Conservation (phyloP, 2,888 invertebrate species). For the Seira ritae region DNA sequence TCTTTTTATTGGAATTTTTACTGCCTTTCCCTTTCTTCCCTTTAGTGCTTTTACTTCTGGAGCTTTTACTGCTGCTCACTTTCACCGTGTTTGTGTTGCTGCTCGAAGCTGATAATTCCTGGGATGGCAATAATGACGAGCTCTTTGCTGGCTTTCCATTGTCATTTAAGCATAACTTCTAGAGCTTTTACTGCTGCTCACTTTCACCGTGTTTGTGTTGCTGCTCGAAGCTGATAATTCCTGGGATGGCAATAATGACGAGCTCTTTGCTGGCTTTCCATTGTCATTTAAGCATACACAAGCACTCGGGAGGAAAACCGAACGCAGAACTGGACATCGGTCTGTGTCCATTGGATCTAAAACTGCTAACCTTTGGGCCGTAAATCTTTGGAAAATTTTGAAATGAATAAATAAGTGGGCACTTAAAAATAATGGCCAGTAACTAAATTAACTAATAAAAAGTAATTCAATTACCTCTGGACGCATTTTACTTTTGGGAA, state of each 20-base stretch:
- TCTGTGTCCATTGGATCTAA: slow-evolving; percentile 70
- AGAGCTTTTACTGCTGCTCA: neutral
- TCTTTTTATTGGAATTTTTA: slow-evolving; percentile 19
- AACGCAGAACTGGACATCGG: slow-evolving; percentile 71
- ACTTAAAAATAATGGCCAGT: too few relatives aligned
- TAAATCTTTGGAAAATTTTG: slow-evolving; percentile 70
- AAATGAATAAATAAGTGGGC: too few relatives aligned
- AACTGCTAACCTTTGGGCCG: slow-evolving; percentile 71
- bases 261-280: neutral
- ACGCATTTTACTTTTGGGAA: slow-evolving; percentile 59
- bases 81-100: slow-evolving; percentile 37
- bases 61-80: neutral
- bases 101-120: slow-evolving; percentile 39
- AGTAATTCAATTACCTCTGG: too few relatives aligned
- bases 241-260: slow-evolving; percentile 35
- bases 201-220: slow-evolving; percentile 28
- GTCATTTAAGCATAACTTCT: slow-evolving; percentile 14
- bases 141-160: neutral
- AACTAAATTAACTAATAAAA: too few relatives aligned
- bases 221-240: slow-evolving; percentile 40
- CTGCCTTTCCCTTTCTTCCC: slow-evolving; percentile 36
- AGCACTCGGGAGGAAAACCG: slow-evolving; percentile 72
- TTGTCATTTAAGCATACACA: slow-evolving; percentile 69
- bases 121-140: slow-evolving; percentile 30
- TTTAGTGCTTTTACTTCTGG: slow-evolving; percentile 33